A percentile compares a stretch with the other conserved stretches of the same genome.
Evolutionary conservation across 2,797 vertebrate species (phyloP).

Genomic region (Enteromius afrohamiltoni): DNA sequence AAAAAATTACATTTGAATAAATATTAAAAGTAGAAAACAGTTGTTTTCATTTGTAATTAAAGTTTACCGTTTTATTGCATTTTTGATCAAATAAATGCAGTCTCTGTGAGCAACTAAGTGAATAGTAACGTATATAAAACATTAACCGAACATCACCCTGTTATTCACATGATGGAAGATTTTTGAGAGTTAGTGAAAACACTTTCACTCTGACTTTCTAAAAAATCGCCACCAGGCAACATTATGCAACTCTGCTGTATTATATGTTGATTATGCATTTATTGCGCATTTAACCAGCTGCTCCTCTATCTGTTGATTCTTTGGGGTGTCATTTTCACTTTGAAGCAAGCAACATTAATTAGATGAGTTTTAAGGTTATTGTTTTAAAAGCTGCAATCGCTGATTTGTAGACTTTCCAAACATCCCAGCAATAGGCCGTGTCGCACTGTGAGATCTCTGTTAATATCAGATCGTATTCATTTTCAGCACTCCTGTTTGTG

Average conservation of each 20-base stretch:
- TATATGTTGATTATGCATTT: slow-evolving; percentile 27
- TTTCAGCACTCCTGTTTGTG: neutral
- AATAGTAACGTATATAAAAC: neutral
- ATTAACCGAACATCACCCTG: neutral
- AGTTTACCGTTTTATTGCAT: neutral
- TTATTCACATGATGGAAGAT: neutral
- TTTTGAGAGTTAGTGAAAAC: neutral
- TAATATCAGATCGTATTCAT: neutral
- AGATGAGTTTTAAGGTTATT: slow-evolving; percentile 1
- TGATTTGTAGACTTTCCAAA: neutral
- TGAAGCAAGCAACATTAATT: neutral
- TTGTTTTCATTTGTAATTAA: neutral
- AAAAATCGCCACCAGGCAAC: neutral
- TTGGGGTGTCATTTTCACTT: neutral
- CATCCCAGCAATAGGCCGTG: neutral
- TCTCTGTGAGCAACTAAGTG: neutral
- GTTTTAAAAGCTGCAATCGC: neutral
- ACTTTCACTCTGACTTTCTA: neutral
- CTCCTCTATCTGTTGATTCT: slow-evolving; percentile 5
- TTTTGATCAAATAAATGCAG: neutral
- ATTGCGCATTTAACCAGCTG: slow-evolving; percentile 32
- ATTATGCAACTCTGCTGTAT: slow-evolving; percentile 24
- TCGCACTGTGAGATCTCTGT: neutral
- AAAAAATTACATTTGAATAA: neutral
- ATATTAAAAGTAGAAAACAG: neutral